Conservation (phyloP, 2,113 vertebrate genomes). For the Mustela lutreola region DNA sequence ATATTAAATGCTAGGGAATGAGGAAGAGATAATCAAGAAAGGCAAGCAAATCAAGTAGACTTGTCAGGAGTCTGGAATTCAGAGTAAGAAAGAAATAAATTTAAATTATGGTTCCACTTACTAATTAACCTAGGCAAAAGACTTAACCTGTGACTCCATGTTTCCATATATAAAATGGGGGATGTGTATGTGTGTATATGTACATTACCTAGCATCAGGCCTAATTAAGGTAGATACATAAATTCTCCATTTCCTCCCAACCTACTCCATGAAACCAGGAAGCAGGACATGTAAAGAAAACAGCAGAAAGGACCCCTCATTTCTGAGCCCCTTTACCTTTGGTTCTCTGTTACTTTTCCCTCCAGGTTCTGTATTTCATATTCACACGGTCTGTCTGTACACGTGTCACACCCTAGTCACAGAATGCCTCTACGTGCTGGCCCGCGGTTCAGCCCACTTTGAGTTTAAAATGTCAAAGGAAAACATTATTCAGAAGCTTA, state of each 20-base stretch:
- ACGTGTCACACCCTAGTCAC: background rate
- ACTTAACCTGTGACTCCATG: background rate
- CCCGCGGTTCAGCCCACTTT: background rate
- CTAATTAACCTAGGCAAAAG: background rate
- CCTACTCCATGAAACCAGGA: background rate
- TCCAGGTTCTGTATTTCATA: background rate
- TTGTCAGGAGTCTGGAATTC: rapidly evolving
- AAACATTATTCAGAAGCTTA: constrained; percentile 61
- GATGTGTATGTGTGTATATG: no score
- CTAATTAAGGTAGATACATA: background rate
- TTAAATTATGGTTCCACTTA: background rate
- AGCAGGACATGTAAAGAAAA: background rate
- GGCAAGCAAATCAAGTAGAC: background rate
- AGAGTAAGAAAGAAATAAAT: background rate
- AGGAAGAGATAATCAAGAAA: background rate
- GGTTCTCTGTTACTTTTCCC: background rate
- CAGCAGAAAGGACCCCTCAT: rapidly evolving
- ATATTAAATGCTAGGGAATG: background rate
- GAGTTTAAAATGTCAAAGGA: constrained; percentile 63
- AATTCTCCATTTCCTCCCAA: background rate
- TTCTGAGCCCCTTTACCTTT: background rate
- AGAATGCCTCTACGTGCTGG: background rate
- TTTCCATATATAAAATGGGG: background rate
- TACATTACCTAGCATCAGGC: background rate
- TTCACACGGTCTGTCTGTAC: background rate